Evolutionary conservation across 2,888 invertebrate genomes (phyloP).

Genomic region (Heteromurus nitidus): DNA sequence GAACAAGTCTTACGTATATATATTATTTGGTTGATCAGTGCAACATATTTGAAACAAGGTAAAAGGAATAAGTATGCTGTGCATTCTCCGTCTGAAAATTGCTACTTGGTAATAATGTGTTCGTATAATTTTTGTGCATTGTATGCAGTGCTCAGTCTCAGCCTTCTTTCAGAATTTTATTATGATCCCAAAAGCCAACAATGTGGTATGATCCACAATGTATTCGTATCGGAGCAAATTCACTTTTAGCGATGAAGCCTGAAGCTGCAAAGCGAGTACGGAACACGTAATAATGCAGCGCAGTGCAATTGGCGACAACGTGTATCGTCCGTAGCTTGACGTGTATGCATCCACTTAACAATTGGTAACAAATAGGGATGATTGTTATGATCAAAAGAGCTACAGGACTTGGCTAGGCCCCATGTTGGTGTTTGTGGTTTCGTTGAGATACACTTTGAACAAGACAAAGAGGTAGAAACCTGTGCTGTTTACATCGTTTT

Average conservation of each 20-base stretch:
- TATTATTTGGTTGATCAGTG: no score
- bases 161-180: not conserved
- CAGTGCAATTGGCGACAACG: not conserved
- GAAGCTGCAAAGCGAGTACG: not conserved
- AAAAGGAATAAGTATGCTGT: no score
- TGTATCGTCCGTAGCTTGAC: not conserved
- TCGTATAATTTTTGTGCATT: not conserved
- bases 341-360: slow-evolving; percentile 7
- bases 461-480: no score
- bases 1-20: no score
- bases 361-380: not conserved
- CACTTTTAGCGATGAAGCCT: not conserved
- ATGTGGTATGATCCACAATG: not conserved
- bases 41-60: no score
- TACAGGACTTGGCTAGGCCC: not conserved
- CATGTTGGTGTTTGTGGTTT: not conserved
- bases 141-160: not conserved
- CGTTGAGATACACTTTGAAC: no score
- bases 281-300: not conserved
- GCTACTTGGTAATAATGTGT: not conserved
- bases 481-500: not conserved
- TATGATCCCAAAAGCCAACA: not conserved
- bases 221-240: not conserved
- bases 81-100: not conserved
- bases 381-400: slow-evolving; percentile 1